Evolutionary conservation across 2,797 vertebrate species (phyloP).

Genomic region (Atherinosoma microstoma): DNA sequence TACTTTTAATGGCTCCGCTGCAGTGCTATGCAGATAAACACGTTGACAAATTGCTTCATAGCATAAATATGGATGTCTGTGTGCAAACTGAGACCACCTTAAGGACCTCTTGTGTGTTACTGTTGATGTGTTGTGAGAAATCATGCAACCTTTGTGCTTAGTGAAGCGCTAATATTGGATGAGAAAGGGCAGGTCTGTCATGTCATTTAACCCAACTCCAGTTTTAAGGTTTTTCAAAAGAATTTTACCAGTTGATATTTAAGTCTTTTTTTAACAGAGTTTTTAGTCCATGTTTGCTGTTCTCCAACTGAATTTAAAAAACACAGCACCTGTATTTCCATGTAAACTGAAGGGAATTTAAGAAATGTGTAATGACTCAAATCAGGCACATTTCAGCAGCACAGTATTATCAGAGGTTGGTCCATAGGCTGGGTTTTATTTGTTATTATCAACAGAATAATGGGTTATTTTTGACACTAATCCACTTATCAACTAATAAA

Average conservation of each 20-base stretch:
- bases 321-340: too few species aligned
- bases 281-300: too few species aligned
- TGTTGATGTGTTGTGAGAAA: background rate
- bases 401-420: background rate
- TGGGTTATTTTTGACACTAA: too few species aligned
- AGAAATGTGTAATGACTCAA: background rate
- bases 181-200: background rate
- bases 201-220: background rate
- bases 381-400: background rate
- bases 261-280: too few species aligned
- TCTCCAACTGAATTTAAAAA: too few species aligned
- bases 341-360: background rate
- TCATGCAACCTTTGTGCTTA: background rate
- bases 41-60: background rate
- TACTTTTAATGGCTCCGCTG: slow-evolving; percentile 24
- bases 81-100: slow-evolving; percentile 7
- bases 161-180: background rate
- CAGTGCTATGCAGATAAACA: slow-evolving; percentile 1
- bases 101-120: background rate
- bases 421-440: background rate
- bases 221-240: background rate
- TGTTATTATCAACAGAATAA: background rate
- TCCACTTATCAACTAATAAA: background rate
- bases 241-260: too few species aligned
- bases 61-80: background rate